Evolutionary conservation across 35 echinoderm and acorn worm genomes (phyloP), one percentile per base, ranked within the genome.

Genomic region (Ophioderma brevispina): DNA sequence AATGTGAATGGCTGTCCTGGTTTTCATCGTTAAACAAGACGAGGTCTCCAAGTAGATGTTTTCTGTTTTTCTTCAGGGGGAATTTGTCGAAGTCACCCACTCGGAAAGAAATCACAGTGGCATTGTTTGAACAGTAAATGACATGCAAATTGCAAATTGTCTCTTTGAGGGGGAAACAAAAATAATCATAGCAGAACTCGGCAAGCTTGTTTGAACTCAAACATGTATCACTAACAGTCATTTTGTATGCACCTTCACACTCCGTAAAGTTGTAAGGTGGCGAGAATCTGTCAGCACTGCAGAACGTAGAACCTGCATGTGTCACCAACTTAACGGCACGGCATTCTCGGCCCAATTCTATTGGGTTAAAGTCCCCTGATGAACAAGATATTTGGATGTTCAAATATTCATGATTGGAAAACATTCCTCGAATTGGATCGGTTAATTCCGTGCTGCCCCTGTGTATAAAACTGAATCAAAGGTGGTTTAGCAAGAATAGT

Each of bases 371-470:
- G 28, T 70, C 59, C 59, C 23, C 15, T 6, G 23, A 13, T 6
- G 5, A 6, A 13, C 59, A 70, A 2, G 59, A 70, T 70, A 70
- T 70, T 70, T 6, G 2, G 59, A 25, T 30, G 28, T 25, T 70
- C 17, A 70, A 70, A 70, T 70, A 70, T 70, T 70, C 10, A 70
- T 70, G 59, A 70, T 70, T 18, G 59, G 59, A 70, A 70, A 70
- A 70, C 59, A 70, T 18, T 18, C 3, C 28, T 70, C n/a, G 59
- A 70, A 70, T 70, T 70, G 59, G 59, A 18, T 70, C 46, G 59
- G 59, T 70, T 70, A 70, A 70, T 70, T 70, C 59, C 28, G n/a
- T 4, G 59, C 59, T 70, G 17, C 59, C 59, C 59, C n/a, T 25
- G 59, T 70, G 59, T 70, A 70, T 70, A 18, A 6, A 70, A 3